Evolutionary conservation across 2,113 vertebrate species (phyloP), one percentile per base, ranked within the genome.

Genomic region (Mesitornis unicolor): DNA sequence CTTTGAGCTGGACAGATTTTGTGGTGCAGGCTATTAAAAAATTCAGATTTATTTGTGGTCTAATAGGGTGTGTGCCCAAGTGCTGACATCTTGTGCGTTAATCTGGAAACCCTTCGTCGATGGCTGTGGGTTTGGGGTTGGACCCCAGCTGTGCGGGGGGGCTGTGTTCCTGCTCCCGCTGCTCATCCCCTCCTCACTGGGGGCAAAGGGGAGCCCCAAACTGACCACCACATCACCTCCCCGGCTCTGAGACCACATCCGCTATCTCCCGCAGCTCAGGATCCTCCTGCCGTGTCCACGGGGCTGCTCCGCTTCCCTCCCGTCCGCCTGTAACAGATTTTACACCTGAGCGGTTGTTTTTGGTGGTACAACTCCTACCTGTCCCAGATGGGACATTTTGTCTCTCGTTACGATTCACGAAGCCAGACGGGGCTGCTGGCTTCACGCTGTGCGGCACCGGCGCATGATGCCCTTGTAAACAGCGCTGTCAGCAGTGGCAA

Each of bases 401-500:
- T 64, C 83, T 97, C 56, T 33, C 54, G 68, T 90, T 92, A 81
- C 69, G 77, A 70, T 73, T 87, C 84, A 69, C 84, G 64, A 86
- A 87, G 76, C 77, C 81, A 71, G 94, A 87, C 21, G 68, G 80
- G 51, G 73, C 80, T 90, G 84, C 83, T 71, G 91, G 83, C 92
- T 74, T 95, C 93, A 87, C 31, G 87, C 93, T 95, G 94, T 82
- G 89, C 74, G 4, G 91, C 81, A 85, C 79, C 26, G 17, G 64
- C 70, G 45, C 67, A 75, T 92, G 84, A 87, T 93, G 91, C 87
- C 84, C 89, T 87, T 89, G 94, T 87, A 91, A 95, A 95, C 74
- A 94, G 65, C 85, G 24, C 96, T 96, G 95, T 97, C 94, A 95
- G 87, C 67, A 90, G 89, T 78, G 84, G 94, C 94, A 95, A 90